Conservation (phyloP, 2,888 invertebrate genomes). For the Leptopilina myrica region DNA sequence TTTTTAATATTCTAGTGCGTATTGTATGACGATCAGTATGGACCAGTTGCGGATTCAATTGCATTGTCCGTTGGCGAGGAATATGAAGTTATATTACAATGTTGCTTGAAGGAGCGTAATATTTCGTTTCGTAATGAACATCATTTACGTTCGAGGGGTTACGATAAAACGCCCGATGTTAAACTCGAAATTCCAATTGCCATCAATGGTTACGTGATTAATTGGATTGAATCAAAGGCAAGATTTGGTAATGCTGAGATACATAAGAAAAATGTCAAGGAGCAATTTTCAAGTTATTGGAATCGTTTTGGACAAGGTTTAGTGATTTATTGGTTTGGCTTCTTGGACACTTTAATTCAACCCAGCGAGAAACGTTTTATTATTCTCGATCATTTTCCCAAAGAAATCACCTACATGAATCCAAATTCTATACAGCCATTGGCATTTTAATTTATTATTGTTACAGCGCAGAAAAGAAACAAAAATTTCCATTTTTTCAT, state of each 20-base stretch:
- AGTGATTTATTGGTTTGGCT: conserved; percentile 98
- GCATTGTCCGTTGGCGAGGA: conserved; percentile 91
- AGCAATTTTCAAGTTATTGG: conserved; percentile 93
- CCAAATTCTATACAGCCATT: conserved; percentile 52
- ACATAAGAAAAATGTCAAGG: conserved; percentile 88
- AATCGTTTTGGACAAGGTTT: conserved; percentile 96
- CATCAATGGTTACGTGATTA: conserved; percentile 89
- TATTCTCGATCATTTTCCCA: conserved; percentile 82
- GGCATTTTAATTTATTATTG: neutral
- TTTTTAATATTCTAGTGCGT: conserved; percentile 82
- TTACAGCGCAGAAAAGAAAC: too few relatives aligned
- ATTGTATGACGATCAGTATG: conserved; percentile 90
- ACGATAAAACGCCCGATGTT: conserved; percentile 96
- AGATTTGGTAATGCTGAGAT: conserved; percentile 92
- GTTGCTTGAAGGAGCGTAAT: conserved; percentile 80
- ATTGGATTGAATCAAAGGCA: conserved; percentile 98
- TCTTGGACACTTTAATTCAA: conserved; percentile 80
- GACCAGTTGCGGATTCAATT: conserved; percentile 87
- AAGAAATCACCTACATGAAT: conserved; percentile 79
- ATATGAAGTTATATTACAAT: conserved; percentile 87
- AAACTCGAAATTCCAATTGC: conserved; percentile 93
- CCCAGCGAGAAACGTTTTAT: conserved; percentile 78
- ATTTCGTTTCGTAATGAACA: conserved; percentile 87
- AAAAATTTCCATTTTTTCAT: too few relatives aligned
- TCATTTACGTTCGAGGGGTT: conserved; percentile 88